Evolutionary conservation across 2,888 invertebrate species (phyloP).

Genomic region (Tyria jacobaeae): DNA sequence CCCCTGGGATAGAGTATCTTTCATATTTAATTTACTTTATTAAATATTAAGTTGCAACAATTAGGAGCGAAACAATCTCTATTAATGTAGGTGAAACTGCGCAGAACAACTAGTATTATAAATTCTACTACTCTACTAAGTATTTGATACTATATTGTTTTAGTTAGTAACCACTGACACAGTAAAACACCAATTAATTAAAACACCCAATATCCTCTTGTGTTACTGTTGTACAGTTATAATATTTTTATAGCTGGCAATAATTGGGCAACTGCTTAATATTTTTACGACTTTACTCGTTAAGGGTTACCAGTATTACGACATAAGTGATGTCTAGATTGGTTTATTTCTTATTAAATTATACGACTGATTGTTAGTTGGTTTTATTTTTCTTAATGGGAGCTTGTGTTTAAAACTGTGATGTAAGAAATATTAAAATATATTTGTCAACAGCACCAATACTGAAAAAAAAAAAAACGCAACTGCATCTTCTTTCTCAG

Average conservation of each 20-base stretch:
- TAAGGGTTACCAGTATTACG: slow-evolving; percentile 12
- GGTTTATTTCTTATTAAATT: slow-evolving; percentile 3
- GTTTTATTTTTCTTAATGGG: background rate
- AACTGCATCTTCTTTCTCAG: no score
- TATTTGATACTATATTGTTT: background rate
- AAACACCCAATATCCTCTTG: slow-evolving; percentile 8
- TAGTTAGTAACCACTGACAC: background rate
- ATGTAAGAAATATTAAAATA: background rate
- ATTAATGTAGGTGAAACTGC: no score
- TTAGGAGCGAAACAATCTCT: no score
- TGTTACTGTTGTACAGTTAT: slow-evolving; percentile 9
- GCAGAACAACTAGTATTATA: no score
- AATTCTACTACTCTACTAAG: no score
- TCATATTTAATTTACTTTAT: no score
- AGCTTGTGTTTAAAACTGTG: background rate
- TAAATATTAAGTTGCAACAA: no score
- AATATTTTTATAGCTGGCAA: slow-evolving; percentile 21
- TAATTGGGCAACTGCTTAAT: slow-evolving; percentile 16
- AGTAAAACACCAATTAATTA: slow-evolving; percentile 13
- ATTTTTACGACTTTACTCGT: slow-evolving; percentile 19
- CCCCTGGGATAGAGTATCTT: no score
- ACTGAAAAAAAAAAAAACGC: no score
- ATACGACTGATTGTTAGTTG: background rate
- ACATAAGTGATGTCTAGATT: slow-evolving; percentile 1
- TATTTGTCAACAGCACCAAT: no score